Base-by-base conservation (phyloP, 2,888 invertebrate genomes). In the Calephelis perditalis region DNA sequence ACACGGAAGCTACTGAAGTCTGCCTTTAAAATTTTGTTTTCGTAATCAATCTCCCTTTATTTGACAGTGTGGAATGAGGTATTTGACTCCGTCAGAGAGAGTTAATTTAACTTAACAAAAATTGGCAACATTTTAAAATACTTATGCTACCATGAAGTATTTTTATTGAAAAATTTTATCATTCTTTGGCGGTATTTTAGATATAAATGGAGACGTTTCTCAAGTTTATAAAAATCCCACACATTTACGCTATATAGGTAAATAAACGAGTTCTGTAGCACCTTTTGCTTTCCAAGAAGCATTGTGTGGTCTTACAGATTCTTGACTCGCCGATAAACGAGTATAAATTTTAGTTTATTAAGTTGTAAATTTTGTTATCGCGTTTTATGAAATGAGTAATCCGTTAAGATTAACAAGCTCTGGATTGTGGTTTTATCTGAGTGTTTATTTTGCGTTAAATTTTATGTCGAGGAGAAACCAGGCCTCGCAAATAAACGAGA, bases 291-390 rank as follows among this genome's bases (percentile, higher is more conserved):
- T 36, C 54, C 36, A 11, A 54, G n/a, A 54, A 54, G 35, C 54
- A 54, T 2, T 36, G 52, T 52, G 52, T 35, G 54, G 54, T n/a
- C 54, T 11, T 36, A 36, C 52, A 52, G 6, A 52, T 35, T 52
- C 52, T n/a, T 52, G 8, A 35, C 10, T 35, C 52, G 35, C 35
- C 35, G 35, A 52, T 52, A 35, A 52, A 35, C 11, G 52, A 26
- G 10, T 35, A 52, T 52, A 52, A 52, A 52, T 52, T 52, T 52
- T 26, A 52, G 26, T 52, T 52, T 52, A 52, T 52, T 52, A 52
- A 52, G 52, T 52, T 52, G 52, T 52, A 35, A 52, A 52, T 35
- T 52, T 52, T 52, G 52, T 52, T 52, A 52, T 52, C 52, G 52
- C 35, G 35, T 52, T 52, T 52, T 52, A 52, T 52, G 35, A 52